phyloP scores from a whole-genome alignment of 2,113 vertebrate genomes.

The Acrocephalus kingi region DNA sequence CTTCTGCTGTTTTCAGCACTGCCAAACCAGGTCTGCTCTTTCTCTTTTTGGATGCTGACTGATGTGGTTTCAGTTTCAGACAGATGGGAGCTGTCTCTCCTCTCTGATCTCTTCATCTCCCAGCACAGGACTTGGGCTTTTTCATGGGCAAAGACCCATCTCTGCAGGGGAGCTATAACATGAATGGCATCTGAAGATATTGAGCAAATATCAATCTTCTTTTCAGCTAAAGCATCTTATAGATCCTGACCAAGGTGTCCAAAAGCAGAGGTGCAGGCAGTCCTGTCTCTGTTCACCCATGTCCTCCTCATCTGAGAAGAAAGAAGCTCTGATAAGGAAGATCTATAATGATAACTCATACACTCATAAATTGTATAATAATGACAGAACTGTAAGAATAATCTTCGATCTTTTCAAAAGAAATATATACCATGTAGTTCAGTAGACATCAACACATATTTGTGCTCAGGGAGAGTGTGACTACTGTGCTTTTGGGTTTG shows the following conservation, averaged over 20 bases:
- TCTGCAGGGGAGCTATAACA: background rate
- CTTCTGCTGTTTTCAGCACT: background rate
- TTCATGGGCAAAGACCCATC: background rate
- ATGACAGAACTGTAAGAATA: background rate
- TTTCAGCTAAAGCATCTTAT: background rate
- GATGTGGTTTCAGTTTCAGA: background rate
- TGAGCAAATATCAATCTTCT: background rate
- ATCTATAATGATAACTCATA: background rate
- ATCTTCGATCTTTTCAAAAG: background rate
- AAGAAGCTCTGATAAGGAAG: background rate
- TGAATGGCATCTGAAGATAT: background rate
- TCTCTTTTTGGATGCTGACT: background rate
- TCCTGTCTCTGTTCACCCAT: background rate
- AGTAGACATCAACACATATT: background rate
- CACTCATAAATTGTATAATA: background rate
- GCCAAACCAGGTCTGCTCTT: background rate
- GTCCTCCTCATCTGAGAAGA: background rate
- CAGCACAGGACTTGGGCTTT: background rate
- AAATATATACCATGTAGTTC: background rate
- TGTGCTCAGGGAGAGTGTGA: background rate
- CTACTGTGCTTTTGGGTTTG: background rate
- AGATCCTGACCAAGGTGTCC: background rate
- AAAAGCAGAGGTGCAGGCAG: background rate
- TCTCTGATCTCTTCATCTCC: fast-evolving
- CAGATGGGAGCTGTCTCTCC: background rate